These are phyloP conservation scores for Sinocyclocheilus grahami DNA, from an alignment of 2,113 vertebrate genomes.

Conservation along the genomic window DNA sequence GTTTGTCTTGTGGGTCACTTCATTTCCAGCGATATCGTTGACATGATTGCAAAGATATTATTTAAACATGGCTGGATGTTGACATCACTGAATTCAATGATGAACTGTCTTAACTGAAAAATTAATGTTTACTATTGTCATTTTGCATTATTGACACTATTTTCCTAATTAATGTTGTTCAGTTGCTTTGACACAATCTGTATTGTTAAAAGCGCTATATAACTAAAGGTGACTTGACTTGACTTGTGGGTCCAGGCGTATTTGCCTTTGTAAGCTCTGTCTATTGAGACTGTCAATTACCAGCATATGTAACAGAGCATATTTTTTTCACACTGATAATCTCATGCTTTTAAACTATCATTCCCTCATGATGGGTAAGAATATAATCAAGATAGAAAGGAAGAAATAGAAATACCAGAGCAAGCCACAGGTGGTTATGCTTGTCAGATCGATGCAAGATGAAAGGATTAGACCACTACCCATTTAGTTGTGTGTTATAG, in stretches of 20 bases:
- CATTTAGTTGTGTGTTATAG: constrained; percentile 39
- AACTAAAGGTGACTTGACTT: not conserved
- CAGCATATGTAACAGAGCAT: not conserved
- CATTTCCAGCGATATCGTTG: too few relatives aligned
- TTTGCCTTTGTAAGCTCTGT: not conserved
- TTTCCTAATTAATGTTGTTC: too few relatives aligned
- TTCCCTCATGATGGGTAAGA: constrained; percentile 23
- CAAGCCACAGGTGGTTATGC: constrained; percentile 35
- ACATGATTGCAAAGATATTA: too few relatives aligned
- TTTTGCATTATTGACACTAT: too few relatives aligned
- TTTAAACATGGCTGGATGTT: too few relatives aligned
- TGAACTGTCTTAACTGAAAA: too few relatives aligned
- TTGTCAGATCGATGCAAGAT: constrained; percentile 20
- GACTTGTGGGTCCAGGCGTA: not conserved
- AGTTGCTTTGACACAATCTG: too few relatives aligned
- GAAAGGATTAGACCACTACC: constrained; percentile 15
- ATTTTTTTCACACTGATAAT: not conserved
- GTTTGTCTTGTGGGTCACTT: not conserved
- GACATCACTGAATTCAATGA: too few relatives aligned
- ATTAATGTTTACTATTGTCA: too few relatives aligned
- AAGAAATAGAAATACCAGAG: not conserved
- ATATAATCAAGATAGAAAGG: not conserved
- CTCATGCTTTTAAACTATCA: not conserved
- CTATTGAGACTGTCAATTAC: constrained; percentile 13
- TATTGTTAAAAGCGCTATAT: too few relatives aligned